Conservation (phyloP, 2,888 invertebrate species). For the Chydorus sphaericus region DNA sequence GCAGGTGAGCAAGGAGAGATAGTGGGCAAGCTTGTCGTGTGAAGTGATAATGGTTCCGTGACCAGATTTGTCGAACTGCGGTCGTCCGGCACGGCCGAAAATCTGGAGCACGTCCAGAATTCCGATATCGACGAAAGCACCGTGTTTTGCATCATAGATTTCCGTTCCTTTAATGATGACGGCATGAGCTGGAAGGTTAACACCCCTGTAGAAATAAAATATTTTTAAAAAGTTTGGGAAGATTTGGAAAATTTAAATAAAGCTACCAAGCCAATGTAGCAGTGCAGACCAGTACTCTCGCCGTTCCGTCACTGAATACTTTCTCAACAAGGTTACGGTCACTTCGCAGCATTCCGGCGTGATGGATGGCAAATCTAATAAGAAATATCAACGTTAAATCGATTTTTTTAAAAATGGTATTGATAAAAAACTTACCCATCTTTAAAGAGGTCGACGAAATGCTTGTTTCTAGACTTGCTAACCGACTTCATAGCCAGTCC, state of each 20-base stretch:
- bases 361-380: slow-evolving; percentile 65
- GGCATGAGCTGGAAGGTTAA: slow-evolving; percentile 95
- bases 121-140: slow-evolving; percentile 83
- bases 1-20: slow-evolving; percentile 81
- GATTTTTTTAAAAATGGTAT: not conserved
- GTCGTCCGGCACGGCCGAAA: slow-evolving; percentile 94
- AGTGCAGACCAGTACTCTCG: slow-evolving; percentile 83
- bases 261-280: slow-evolving; percentile 84
- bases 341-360: slow-evolving; percentile 81
- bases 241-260: too few species aligned
- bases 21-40: slow-evolving; percentile 81
- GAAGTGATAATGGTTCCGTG: slow-evolving; percentile 90
- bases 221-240: not conserved
- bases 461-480: slow-evolving; percentile 58
- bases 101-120: slow-evolving; percentile 96
- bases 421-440: slow-evolving; percentile 51
- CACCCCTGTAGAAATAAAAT: slow-evolving; percentile 41
- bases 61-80: slow-evolving; percentile 90
- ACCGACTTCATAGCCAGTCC: slow-evolving; percentile 55
- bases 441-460: slow-evolving; percentile 65
- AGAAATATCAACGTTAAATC: not conserved
- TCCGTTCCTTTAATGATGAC: slow-evolving; percentile 93
- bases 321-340: slow-evolving; percentile 77
- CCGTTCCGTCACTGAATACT: slow-evolving; percentile 71
- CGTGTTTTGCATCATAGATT: slow-evolving; percentile 90